Conservation (phyloP, 30 jellyfish, hydroid and myxozoan genomes). For the Sanderia malayensis region DNA sequence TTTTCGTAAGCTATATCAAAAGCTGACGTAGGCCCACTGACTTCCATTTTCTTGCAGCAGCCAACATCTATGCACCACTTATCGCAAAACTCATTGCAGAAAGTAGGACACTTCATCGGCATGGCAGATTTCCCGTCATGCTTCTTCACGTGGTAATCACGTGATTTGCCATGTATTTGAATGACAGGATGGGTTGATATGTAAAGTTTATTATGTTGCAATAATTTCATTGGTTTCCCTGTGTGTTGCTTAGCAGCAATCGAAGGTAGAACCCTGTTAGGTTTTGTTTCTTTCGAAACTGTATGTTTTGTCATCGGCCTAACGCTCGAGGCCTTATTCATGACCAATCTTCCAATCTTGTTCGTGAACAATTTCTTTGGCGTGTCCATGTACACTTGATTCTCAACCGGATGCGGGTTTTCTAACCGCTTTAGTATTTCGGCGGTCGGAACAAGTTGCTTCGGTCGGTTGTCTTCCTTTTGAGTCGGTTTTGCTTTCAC, state of each 20-base stretch:
- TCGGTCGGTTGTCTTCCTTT: slow-evolving; percentile 46
- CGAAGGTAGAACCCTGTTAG: too few relatives aligned
- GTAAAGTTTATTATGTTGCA: not conserved
- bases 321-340: not conserved
- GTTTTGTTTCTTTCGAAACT: slow-evolving; percentile 22
- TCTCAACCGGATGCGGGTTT: slow-evolving; percentile 47
- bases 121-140: not conserved
- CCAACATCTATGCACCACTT: slow-evolving; percentile 81
- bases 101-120: slow-evolving; percentile 52
- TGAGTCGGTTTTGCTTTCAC: slow-evolving; percentile 36
- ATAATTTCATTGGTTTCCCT: not conserved
- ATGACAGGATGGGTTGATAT: not conserved
- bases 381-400: slow-evolving; percentile 27
- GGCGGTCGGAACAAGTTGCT: slow-evolving; percentile 44
- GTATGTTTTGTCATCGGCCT: slow-evolving; percentile 37
- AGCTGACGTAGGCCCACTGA: slow-evolving; percentile 49
- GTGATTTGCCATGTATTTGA: not conserved
- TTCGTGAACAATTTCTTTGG: slow-evolving; percentile 20
- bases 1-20: not conserved
- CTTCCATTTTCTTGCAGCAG: slow-evolving; percentile 61
- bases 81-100: slow-evolving; percentile 71
- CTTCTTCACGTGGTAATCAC: not conserved
- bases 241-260: not conserved
- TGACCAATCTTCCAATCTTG: not conserved
- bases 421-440: slow-evolving; percentile 37